Evolutionary conservation across 2,113 vertebrate genomes (phyloP).

Genomic region (Gallinago jamesoni): DNA sequence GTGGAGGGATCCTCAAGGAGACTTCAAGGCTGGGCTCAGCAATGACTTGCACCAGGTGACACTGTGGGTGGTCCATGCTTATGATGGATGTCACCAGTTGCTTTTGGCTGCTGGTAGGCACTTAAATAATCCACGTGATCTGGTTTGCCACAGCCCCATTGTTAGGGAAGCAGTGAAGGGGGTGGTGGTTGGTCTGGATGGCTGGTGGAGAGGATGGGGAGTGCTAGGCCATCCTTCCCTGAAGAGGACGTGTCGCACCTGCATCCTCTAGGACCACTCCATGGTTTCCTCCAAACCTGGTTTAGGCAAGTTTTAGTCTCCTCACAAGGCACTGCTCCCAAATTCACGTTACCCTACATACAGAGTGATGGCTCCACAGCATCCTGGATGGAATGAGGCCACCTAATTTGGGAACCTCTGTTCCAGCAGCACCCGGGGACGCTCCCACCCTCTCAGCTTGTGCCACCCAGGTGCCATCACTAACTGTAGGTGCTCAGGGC

Average conservation of each 20-base stretch:
- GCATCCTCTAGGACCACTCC: background rate
- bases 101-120: background rate
- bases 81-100: background rate
- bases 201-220: background rate
- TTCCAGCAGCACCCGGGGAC: background rate
- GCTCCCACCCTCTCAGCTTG: background rate
- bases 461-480: background rate
- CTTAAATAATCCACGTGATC: fast-evolving
- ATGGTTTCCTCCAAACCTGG: background rate
- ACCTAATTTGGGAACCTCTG: background rate
- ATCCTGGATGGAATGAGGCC: background rate
- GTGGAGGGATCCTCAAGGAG: background rate
- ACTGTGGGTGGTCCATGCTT: background rate
- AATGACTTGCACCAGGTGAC: background rate
- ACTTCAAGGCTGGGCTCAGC: background rate
- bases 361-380: background rate
- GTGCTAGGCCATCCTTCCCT: background rate
- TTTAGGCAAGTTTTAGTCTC: background rate
- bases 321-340: background rate
- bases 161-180: background rate
- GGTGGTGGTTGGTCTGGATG: background rate
- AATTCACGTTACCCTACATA: fast-evolving
- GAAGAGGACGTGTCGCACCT: background rate
- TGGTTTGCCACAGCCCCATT: background rate
- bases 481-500: fast-evolving